Percentiles rank a stretch among this genome's conserved stretches.
These are phyloP conservation scores for Crotalus horridus DNA, from an alignment of 2,113 vertebrate genomes.

Conservation along the genomic window DNA sequence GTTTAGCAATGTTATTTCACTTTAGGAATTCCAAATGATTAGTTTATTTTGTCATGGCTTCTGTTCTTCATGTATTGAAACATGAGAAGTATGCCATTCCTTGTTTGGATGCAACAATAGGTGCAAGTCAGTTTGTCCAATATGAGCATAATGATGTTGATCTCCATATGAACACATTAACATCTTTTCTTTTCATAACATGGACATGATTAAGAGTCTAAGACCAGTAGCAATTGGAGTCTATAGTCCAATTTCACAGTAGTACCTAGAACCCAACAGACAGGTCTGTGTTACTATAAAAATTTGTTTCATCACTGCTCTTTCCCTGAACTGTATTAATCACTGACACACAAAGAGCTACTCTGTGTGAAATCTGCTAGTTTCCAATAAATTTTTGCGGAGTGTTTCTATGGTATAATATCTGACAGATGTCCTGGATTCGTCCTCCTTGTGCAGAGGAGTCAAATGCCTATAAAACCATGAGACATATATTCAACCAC, in stretches of 20 bases:
- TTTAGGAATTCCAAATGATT: not conserved
- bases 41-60: not conserved
- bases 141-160: not conserved
- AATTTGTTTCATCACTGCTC: not conserved
- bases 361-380: not conserved
- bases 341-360: not conserved
- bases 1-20: not conserved
- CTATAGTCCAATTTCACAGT: not conserved
- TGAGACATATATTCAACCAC: not conserved
- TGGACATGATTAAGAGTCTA: not conserved
- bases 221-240: not conserved
- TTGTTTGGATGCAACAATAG: not conserved
- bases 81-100: not conserved
- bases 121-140: not conserved
- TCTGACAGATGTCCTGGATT: not conserved
- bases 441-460: not conserved
- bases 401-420: not conserved
- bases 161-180: not conserved
- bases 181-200: not conserved
- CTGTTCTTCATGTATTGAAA: not conserved
- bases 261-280: not conserved
- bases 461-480: not conserved
- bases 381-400: not conserved
- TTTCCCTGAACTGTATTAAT: not conserved
- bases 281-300: not conserved